Evolutionary conservation across 2,888 invertebrate species (phyloP).

Genomic region (Agrochola circellaris): DNA sequence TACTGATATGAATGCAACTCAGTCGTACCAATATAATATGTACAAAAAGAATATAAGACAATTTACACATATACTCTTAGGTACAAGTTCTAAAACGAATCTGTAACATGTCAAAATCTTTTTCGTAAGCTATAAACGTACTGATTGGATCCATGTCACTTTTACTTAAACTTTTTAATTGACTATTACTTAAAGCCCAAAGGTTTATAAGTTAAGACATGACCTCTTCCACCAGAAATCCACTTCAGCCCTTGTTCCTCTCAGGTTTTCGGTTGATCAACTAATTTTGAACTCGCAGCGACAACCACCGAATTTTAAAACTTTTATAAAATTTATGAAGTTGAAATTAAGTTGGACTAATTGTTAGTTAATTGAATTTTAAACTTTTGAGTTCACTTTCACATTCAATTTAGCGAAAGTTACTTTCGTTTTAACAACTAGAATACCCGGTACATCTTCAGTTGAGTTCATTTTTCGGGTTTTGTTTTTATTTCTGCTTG

Average conservation of each 20-base stretch:
- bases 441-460: conserved; percentile 33
- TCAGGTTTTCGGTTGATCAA: conserved; percentile 44
- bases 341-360: conserved; percentile 65
- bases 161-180: neutral
- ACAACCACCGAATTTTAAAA: conserved; percentile 62
- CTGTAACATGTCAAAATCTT: neutral
- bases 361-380: conserved; percentile 69
- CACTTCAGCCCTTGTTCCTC: neutral
- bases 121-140: neutral
- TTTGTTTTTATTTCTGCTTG: too few relatives aligned
- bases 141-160: neutral
- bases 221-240: neutral
- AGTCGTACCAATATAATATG: neutral
- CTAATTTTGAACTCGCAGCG: conserved; percentile 51
- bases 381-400: conserved; percentile 67
- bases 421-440: conserved; percentile 55
- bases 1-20: neutral
- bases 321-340: conserved; percentile 63
- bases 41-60: too few relatives aligned
- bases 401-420: conserved; percentile 61
- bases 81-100: neutral
- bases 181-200: neutral
- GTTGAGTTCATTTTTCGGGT: conserved; percentile 21
- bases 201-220: neutral
- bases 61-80: too few relatives aligned